Evolutionary conservation across 35 echinoderm and acorn worm species (phyloP), one percentile per base, ranked within the genome.

Genomic region (Holothuria glaberrima): DNA sequence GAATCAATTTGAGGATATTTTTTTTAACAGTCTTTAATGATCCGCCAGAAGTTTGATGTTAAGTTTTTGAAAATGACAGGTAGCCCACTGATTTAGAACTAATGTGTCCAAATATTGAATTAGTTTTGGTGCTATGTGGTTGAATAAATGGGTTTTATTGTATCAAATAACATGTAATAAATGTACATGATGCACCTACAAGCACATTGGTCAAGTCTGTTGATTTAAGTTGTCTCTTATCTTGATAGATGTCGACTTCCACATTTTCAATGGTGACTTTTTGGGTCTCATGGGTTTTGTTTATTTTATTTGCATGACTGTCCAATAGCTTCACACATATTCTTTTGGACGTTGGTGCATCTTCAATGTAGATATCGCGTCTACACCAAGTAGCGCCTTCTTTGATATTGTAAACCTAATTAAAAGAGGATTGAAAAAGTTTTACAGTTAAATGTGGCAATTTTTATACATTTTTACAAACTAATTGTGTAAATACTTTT

Each of bases 361-460:
- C 62, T 65, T 65, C 18, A 1, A 65, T 65, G 13, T 65, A 65
- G 6, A 65, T 1, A 65, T 65, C 62, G 0, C 62, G 62, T 20
- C 62, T 65, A 20, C 62, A 65, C 62, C 62, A 65, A 16, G 62
- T 64, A 4, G 60, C 60, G 2, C 60, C 60, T 64, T 64, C 13
- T 20, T 64, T 64, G 60, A 27, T 64, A 64, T 64, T 12, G 26
- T 65, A 65, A 65, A 65, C 62, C 62, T 65, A 65, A 61, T 21
- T 9, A 65, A 65, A 65, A 65, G 28, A 21, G 62, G 62, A 65
- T 65, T n/a, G n/a, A n/a, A n/a, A n/a, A n/a, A n/a, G n/a, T n/a
- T n/a, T n/a, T n/a, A n/a, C n/a, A n/a, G n/a, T n/a, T n/a, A n/a
- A n/a, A n/a, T n/a, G n/a, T n/a, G n/a, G n/a, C n/a, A n/a, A n/a